Evolutionary conservation across 2,797 vertebrate genomes (phyloP), one percentile per base, ranked within the genome.

Genomic region (Chrysocyon brachyurus): DNA sequence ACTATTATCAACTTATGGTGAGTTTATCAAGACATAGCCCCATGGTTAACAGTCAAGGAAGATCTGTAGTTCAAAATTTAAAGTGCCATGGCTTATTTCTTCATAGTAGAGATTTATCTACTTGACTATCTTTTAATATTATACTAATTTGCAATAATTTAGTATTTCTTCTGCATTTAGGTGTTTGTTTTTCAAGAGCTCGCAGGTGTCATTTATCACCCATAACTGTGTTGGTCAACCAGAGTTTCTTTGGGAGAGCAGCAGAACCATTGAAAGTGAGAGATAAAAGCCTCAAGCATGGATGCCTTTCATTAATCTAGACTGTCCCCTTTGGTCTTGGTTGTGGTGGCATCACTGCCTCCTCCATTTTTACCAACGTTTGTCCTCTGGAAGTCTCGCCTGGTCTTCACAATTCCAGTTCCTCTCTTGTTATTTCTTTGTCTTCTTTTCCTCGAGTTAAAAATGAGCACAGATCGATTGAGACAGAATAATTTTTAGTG

Each of bases 221-320:
- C 56, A 49, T 56, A 97, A 93, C 68, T 90, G 40, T 92, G 11
- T 96, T 91, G 86, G 26, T 92, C 59, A 79, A 78, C 24, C 49
- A 56, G 10, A 2, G 11, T 84, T 56, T 91, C 61, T 72, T 64
- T 66, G n/a, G 46, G 19, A 81, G 40, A 81, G 26, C 49, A 83
- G 16, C n/a, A 54, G 33, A 66, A 81, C 49, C 54, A 9, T 63
- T 82, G 70, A 90, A 88, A 81, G 6, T 54, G 83, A 90, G 61
- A 68, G 22, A 33, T 0, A 72, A 14, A 6, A 61, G 52, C n/a
- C 33, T 72, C 26, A 90, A 36, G 36, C 21, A 3, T 36, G 64
- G 40, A 49, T 83, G 11, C 26, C 8, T 72, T 70, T 40, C 56
- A 85, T 90, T 77, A 72, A 75, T 91, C 70, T 28, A 10, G 5